Percentiles rank a stretch among this genome's conserved stretches.
Conservation (phyloP, 2,888 invertebrate genomes). For the Caenorhabditis plicata region DNA sequence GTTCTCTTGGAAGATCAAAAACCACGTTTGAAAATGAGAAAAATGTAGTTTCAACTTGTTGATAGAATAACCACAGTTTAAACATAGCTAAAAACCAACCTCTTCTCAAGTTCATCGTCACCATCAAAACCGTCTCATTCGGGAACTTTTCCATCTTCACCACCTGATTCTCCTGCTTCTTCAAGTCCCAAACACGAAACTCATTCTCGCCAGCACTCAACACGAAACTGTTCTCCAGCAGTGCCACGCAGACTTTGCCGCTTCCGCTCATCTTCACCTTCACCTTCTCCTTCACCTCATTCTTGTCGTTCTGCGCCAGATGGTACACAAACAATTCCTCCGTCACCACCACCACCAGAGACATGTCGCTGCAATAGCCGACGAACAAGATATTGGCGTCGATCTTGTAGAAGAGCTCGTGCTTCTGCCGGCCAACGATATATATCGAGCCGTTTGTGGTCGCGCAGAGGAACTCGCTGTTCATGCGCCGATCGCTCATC, state of each 20-base stretch:
- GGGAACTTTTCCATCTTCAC: too few relatives aligned
- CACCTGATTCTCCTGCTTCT: slow-evolving; percentile 90
- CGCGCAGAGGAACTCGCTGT: too few relatives aligned
- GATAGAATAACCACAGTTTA: too few relatives aligned
- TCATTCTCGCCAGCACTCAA: slow-evolving; percentile 28
- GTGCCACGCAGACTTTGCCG: too few relatives aligned
- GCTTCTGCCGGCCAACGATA: background rate
- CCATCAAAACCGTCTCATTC: slow-evolving; percentile 67
- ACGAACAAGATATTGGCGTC: slow-evolving; percentile 29
- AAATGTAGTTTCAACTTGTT: too few relatives aligned
- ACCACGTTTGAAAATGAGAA: too few relatives aligned
- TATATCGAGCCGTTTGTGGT: background rate
- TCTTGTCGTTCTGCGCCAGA: slow-evolving; percentile 5
- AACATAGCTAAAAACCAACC: too few relatives aligned
- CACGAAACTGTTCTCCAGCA: slow-evolving; percentile 28
- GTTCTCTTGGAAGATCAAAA: too few relatives aligned
- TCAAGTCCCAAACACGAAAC: slow-evolving; percentile 83
- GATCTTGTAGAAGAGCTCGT: slow-evolving; percentile 4
- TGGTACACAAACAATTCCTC: slow-evolving; percentile 22
- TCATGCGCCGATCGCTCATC: too few relatives aligned
- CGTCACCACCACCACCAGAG: slow-evolving; percentile 18
- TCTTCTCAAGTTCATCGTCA: slow-evolving; percentile 64
- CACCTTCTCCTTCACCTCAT: slow-evolving; percentile 16
- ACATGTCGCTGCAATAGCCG: slow-evolving; percentile 12
- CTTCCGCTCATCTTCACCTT: slow-evolving; percentile 79